Evolutionary conservation across 2,113 vertebrate species (phyloP), one percentile per base, ranked within the genome.

Genomic region (Oncorhynchus masou): DNA sequence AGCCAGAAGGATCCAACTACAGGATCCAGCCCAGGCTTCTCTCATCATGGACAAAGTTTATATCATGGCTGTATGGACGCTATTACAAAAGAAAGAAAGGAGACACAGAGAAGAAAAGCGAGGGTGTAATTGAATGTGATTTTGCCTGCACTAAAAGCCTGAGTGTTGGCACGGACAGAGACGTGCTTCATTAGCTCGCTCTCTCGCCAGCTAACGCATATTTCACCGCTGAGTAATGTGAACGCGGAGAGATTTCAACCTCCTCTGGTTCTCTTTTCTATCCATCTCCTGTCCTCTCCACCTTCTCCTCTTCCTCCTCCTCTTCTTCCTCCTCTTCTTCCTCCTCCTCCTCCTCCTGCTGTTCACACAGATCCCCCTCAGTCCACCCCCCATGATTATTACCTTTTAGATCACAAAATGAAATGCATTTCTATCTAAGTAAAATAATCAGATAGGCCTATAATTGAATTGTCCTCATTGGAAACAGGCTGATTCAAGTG

Each of bases 181-280:
- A 84, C 79, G 74, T 49, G 75, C 78, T 81, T 87, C 71, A 73
- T 90, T 88, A 86, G 84, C 83, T 89, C 65, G 49, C 74, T 64
- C 59, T 6, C 13, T 16, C 74, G 16, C 68, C 75, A 76, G 78
- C 74, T 39, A 22, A 65, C 8, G 60, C 85, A 85, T 87, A 81
- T 24, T 86, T 88, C 68, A 80, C 79, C 77, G 1, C 2, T 89
- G 88, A 91, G 84, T 88, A 82, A 91, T 88, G 86, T 80, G 68
- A 54, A 81, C 64, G 81, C 80, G 79, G 54, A 79, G 80, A 79
- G 49, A 70, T 8, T 45, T 45, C 39, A 45, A 45, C 39, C 13
- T 60, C 49, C 29, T 74, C 60, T 64, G 70, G 76, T 71, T 71
- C 49, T 59, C 2, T 71, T 72, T 80, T 81, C 78, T 60, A 67